These are phyloP conservation scores for Oxytorus armatus DNA, from an alignment of 2,888 invertebrate species.

Conservation along the genomic window DNA sequence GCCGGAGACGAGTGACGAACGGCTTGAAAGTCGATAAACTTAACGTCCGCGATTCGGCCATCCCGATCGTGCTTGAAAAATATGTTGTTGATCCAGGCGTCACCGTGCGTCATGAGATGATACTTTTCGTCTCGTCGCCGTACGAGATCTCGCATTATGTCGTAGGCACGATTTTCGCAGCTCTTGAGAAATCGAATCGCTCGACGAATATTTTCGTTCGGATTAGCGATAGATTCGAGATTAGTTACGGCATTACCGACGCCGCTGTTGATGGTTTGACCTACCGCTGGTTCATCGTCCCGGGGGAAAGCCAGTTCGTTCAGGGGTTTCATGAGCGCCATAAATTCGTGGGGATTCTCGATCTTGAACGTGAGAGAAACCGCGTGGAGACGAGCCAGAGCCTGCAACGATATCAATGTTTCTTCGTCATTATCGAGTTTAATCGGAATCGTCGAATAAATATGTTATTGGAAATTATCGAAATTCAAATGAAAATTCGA, in stretches of 20 bases:
- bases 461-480: too few relatives aligned
- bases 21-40: conserved; percentile 76
- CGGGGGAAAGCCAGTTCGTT: conserved; percentile 71
- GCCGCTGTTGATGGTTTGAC: conserved; percentile 63
- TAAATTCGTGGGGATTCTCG: conserved; percentile 66
- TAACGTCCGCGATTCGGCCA: conserved; percentile 65
- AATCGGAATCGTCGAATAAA: too few relatives aligned
- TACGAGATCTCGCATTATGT: conserved; percentile 66
- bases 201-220: conserved; percentile 54
- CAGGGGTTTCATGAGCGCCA: conserved; percentile 67
- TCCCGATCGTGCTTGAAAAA: conserved; percentile 72
- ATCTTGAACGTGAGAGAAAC: conserved; percentile 73
- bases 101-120: conserved; percentile 77
- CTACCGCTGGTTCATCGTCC: conserved; percentile 67
- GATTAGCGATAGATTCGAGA: conserved; percentile 67
- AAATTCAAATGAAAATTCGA: too few relatives aligned
- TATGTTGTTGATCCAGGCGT: conserved; percentile 79
- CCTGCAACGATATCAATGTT: conserved; percentile 68
- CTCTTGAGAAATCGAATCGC: conserved; percentile 64
- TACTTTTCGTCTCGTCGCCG: conserved; percentile 64
- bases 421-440: too few relatives aligned
- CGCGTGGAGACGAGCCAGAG: conserved; percentile 76
- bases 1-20: conserved; percentile 74
- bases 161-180: conserved; percentile 42
- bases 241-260: conserved; percentile 64